Conservation (phyloP, 2,113 vertebrate genomes). For the Gambusia affinis region DNA sequence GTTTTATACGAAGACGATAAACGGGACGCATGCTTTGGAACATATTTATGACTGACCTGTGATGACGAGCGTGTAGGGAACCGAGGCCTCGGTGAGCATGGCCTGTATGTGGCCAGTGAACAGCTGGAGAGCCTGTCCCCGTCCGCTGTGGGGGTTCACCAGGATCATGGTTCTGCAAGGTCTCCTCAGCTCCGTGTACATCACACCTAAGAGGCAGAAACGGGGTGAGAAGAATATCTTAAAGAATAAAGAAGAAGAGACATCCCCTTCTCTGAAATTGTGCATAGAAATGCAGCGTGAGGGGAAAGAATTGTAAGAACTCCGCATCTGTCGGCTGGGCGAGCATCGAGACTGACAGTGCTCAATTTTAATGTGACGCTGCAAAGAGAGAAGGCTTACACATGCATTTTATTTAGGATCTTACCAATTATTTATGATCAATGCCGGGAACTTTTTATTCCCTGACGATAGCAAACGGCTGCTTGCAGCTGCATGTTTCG, state of each 20-base stretch:
- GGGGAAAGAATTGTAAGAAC: background rate
- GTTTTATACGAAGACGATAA: conserved; percentile 18
- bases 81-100: conserved; percentile 82
- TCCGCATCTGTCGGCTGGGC: conserved; percentile 15
- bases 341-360: conserved; percentile 27
- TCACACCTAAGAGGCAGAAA: conserved; percentile 43
- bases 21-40: background rate
- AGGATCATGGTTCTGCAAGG: conserved; percentile 84
- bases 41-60: conserved; percentile 79
- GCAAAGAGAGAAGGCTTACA: conserved; percentile 5
- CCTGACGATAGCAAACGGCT: conserved; percentile 27
- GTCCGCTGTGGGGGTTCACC: conserved; percentile 87
- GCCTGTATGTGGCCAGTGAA: conserved; percentile 82
- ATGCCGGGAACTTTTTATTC: conserved; percentile 24
- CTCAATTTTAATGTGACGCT: conserved; percentile 40
- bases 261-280: background rate
- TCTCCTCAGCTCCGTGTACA: conserved; percentile 56
- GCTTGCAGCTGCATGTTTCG: conserved; percentile 20
- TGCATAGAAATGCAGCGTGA: background rate
- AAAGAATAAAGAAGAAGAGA: background rate
- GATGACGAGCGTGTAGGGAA: conserved; percentile 81
- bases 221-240: conserved; percentile 5
- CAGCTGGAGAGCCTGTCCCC: conserved; percentile 83
- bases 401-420: conserved; percentile 24
- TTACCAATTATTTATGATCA: conserved; percentile 29